Base-by-base conservation (phyloP, 1,140 invertebrate genomes). In the Chrysoperla carnea region DNA sequence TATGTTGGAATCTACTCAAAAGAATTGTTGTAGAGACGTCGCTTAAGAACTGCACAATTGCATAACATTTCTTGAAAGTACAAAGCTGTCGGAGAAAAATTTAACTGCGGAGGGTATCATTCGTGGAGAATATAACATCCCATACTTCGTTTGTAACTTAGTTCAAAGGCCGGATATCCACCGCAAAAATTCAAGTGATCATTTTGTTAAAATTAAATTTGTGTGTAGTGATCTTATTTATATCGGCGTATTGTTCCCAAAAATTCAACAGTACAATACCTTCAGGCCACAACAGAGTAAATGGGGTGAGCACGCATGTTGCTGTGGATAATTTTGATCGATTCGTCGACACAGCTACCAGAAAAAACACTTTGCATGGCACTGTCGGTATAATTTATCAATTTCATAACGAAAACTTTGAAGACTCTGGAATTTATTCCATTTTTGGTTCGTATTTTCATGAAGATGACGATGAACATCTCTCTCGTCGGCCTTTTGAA, bases 281-380 rank as follows among this genome's bases (percentile, higher is more conserved):
- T 17, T n/a, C 42, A 17, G 51, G 46, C 2, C 57, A 59, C 43
- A 17, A 4, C 36, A 23, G 8, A 37, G n/a, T n/a, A 37, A 39
- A 46, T 35, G 37, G 46, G 14, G 37, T 48, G 8, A 46, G 39
- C 37, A 65, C 60, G 28, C 42, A 51, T 41, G 47, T 65, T 36
- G 63, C 61, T 0, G 66, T 52, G 41, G 62, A 66, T 45, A 67
- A 65, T 53, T 67, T 57, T 42, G 59, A 67, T 39, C n/a, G n/a
- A n/a, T n/a, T n/a, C n/a, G n/a, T n/a, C n/a, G n/a, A n/a, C n/a
- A 66, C 62, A 14, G 8, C 41, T 12, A 52, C 27, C 46, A 62
- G 63, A 23, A 63, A 61, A 48, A 58, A 61, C 43, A 67, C 62
- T 8, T 33, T 67, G 39, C 60, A 66, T 46, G 65, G 66, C 29